Evolutionary conservation across 2,888 invertebrate species (phyloP), one percentile per base, ranked within the genome.

Genomic region (Sabatieria punctata): DNA sequence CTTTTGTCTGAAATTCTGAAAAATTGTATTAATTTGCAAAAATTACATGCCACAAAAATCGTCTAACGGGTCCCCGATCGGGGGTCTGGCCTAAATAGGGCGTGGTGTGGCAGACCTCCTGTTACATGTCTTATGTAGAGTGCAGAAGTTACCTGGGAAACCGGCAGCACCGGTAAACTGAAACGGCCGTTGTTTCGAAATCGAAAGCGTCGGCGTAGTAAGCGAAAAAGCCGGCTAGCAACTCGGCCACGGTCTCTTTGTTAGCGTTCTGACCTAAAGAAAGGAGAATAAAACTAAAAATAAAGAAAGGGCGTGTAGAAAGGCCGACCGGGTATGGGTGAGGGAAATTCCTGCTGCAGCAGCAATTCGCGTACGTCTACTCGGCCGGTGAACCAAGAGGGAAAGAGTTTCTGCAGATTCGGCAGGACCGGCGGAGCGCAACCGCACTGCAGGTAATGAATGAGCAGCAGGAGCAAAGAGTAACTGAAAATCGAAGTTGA

Each of bases 381-480:
- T 6, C 49, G 36, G 1, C 33, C 43, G 33, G 50, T 48, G 45
- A 61, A 61, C 18, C 45, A 40, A 1, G 54, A 44, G 6, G 58
- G 58, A 41, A 54, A 54, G 6, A 57, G 35, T 8, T 46, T 23
- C 46, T 63, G 63, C 15, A 62, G 49, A 49, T 64, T 63, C 1
- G 63, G 63, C 21, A 63, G 50, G 1, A 63, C 52, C 1, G 59
- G 56, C 1, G 60, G 60, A 1, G 42, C 23, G 2, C 54, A 51
- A 23, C 52, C 61, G 39, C 54, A 54, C 48, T 64, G 64, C 27
- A 63, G 51, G 41, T 49, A 63, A 42, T 63, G 64, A 2, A 63
- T 27, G 4, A 60, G 54, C 40, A 63, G 55, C n/a, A 63, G 50
- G 23, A 60, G 58, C n/a, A 64, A 44, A 1, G 60, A 57, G 45